Percentiles rank a stretch among this genome's conserved stretches.
Conservation (phyloP, 1,140 invertebrate genomes). For the Drosophila murphyi region DNA sequence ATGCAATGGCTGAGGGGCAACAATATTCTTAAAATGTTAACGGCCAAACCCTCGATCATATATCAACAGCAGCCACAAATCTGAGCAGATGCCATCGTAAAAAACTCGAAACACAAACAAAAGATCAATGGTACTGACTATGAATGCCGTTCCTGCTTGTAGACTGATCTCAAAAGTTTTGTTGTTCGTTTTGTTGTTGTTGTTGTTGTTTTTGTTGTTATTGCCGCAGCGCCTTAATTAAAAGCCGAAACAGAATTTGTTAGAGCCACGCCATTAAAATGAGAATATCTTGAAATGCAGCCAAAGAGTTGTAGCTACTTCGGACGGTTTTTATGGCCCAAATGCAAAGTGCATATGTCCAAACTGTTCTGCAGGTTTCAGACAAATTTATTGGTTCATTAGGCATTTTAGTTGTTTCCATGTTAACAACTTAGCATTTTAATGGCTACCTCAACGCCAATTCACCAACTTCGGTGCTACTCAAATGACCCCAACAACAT, state of each 20-base stretch:
- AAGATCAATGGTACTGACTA: slow-evolving; percentile 62
- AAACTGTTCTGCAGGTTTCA: slow-evolving; percentile 47
- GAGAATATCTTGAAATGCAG: slow-evolving; percentile 47
- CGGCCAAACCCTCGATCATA: slow-evolving; percentile 41
- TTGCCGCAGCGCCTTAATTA: slow-evolving; percentile 56
- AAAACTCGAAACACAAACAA: slow-evolving; percentile 51
- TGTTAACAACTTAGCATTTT: slow-evolving; percentile 62
- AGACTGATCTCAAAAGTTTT: slow-evolving; percentile 8
- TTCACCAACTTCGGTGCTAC: slow-evolving; percentile 17
- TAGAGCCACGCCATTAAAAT: slow-evolving; percentile 59
- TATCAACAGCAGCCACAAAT: slow-evolving; percentile 56
- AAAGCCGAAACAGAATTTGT: slow-evolving; percentile 64
- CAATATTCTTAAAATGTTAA: slow-evolving; percentile 5
- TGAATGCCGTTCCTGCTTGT: slow-evolving; percentile 4
- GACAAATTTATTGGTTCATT: slow-evolving; percentile 72
- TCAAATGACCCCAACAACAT: neutral
- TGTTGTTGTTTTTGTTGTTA: slow-evolving; percentile 6
- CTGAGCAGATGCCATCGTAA: slow-evolving; percentile 61
- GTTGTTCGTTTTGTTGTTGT: slow-evolving; percentile 9
- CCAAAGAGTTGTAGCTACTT: slow-evolving; percentile 63
- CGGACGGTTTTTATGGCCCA: slow-evolving; percentile 64
- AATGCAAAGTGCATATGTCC: slow-evolving; percentile 47
- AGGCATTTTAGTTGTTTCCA: slow-evolving; percentile 70
- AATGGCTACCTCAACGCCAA: slow-evolving; percentile 27
- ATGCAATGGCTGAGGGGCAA: slow-evolving; percentile 1